These are phyloP conservation scores for Eurystomus gularis DNA, from an alignment of 2,113 vertebrate species.

Conservation along the genomic window DNA sequence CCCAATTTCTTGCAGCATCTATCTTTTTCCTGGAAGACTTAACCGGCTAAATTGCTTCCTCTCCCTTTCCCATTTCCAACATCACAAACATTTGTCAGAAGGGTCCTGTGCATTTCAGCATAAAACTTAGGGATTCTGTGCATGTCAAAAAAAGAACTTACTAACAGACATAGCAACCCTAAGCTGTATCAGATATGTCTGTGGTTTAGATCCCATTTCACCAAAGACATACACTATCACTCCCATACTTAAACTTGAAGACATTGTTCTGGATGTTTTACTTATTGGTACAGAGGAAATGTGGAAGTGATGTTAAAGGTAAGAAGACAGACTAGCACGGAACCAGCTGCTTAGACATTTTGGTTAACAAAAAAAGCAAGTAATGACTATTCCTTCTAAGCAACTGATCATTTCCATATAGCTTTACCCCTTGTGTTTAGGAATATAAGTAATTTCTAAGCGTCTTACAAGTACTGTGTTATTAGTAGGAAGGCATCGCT, in stretches of 20 bases:
- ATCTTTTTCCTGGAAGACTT: neutral
- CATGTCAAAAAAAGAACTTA: neutral
- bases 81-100: neutral
- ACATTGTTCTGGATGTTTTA: accelerated
- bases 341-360: neutral
- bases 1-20: neutral
- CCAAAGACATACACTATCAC: accelerated
- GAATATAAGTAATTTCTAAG: neutral
- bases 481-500: neutral
- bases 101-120: neutral
- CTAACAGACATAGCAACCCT: neutral
- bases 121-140: neutral
- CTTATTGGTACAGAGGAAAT: neutral
- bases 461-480: neutral
- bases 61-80: neutral
- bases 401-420: neutral
- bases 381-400: neutral
- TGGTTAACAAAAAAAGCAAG: neutral
- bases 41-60: neutral
- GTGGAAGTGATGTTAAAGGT: neutral
- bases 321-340: neutral
- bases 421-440: neutral
- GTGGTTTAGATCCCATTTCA: neutral
- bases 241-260: neutral
- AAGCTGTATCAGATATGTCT: neutral